These are phyloP conservation scores for Meloe dianella DNA, from an alignment of 2,888 invertebrate genomes.

Conservation along the genomic window DNA sequence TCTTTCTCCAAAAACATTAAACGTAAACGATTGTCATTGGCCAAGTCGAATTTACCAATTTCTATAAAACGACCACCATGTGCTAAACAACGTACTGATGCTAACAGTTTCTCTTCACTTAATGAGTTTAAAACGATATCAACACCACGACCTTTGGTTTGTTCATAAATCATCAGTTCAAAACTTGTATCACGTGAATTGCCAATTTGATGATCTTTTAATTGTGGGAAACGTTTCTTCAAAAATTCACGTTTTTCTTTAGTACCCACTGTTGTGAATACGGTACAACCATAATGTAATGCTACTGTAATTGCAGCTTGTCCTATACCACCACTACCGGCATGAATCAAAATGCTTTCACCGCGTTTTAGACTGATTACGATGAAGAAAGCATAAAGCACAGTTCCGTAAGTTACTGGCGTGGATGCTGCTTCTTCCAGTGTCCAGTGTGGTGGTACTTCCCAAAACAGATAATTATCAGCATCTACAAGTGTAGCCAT, in stretches of 20 bases:
- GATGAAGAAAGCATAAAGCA: slow-evolving; percentile 41
- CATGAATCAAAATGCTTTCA: slow-evolving; percentile 63
- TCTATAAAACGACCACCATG: slow-evolving; percentile 74
- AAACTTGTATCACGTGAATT: slow-evolving; percentile 85
- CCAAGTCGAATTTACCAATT: slow-evolving; percentile 83
- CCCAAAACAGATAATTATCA: slow-evolving; percentile 59
- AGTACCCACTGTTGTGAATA: slow-evolving; percentile 75
- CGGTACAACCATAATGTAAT: slow-evolving; percentile 67
- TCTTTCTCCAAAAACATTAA: slow-evolving; percentile 75
- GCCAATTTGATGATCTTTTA: slow-evolving; percentile 50
- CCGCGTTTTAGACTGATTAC: slow-evolving; percentile 45
- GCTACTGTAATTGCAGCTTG: slow-evolving; percentile 80
- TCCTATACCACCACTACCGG: slow-evolving; percentile 76
- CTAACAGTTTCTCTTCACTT: slow-evolving; percentile 85
- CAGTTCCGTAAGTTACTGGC: slow-evolving; percentile 67
- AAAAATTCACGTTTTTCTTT: slow-evolving; percentile 69
- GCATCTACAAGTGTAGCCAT: slow-evolving; percentile 64
- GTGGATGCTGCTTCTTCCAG: slow-evolving; percentile 67
- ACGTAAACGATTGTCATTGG: slow-evolving; percentile 67
- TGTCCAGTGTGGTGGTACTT: slow-evolving; percentile 63
- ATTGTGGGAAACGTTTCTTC: slow-evolving; percentile 61
- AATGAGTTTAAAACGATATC: slow-evolving; percentile 89
- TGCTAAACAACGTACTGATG: slow-evolving; percentile 67
- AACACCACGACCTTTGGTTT: slow-evolving; percentile 85
- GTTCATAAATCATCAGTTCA: slow-evolving; percentile 78